Percentiles rank a stretch among this genome's conserved stretches.
Conservation (phyloP, 2,888 invertebrate species). For the Ischnus inquisitorius region DNA sequence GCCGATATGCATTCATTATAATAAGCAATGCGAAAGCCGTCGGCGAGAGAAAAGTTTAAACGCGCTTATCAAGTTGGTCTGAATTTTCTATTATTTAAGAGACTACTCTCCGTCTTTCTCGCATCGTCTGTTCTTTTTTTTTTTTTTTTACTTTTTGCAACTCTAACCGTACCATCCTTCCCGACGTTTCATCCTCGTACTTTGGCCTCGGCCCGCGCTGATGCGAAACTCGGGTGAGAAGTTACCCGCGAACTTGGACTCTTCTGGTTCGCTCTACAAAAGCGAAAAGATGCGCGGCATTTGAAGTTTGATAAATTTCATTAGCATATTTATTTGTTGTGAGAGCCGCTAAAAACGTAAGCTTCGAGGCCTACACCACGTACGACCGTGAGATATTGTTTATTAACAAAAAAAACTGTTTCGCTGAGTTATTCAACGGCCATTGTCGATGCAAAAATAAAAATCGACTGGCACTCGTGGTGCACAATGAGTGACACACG, state of each 20-base stretch:
- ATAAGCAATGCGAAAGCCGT: conserved; percentile 82
- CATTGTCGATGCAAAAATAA: no score
- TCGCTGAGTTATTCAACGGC: no score
- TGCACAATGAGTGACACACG: no score
- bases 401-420: no score
- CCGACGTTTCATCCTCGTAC: conserved; percentile 62
- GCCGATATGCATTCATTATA: conserved; percentile 85
- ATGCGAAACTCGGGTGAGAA: conserved; percentile 74
- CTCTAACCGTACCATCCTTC: conserved; percentile 54
- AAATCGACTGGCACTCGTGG: no score
- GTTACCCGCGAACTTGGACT: conserved; percentile 79
- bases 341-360: no score
- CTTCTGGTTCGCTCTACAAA: conserved; percentile 70
- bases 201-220: conserved; percentile 50
- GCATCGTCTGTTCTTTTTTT: conserved; percentile 69
- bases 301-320: conserved; percentile 81
- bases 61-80: conserved; percentile 84
- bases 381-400: not conserved
- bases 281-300: conserved; percentile 80
- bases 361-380: conserved; percentile 5
- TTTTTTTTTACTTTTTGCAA: conserved; percentile 60
- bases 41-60: conserved; percentile 79
- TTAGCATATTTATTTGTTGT: conserved; percentile 80
- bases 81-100: conserved; percentile 85
- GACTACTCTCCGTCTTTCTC: conserved; percentile 75